Conservation (phyloP, 1,140 invertebrate species). For the Tyrophagus putrescentiae region DNA sequence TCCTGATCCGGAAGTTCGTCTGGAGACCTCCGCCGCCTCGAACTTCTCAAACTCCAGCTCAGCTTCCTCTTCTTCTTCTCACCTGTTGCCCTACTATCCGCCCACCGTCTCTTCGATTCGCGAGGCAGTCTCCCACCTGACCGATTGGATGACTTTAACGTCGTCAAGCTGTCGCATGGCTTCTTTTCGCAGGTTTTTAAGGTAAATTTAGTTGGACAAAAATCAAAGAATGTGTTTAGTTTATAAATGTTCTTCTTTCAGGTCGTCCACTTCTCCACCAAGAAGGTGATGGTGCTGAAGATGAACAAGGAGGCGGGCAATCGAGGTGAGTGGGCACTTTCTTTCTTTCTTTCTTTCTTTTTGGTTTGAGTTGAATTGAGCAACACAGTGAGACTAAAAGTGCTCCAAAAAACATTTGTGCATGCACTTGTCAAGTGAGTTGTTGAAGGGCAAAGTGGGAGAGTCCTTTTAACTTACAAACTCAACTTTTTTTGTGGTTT, state of each 20-base stretch:
- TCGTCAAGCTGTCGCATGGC: slow-evolving; percentile 79
- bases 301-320: slow-evolving; percentile 55
- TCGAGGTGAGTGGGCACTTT: slow-evolving; percentile 11
- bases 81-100: background rate
- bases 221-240: background rate
- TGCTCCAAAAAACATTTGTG: too few relatives aligned
- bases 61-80: background rate
- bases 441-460: too few relatives aligned
- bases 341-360: background rate
- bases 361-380: too few relatives aligned
- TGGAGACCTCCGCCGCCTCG: too few relatives aligned
- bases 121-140: slow-evolving; percentile 71
- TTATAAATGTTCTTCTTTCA: slow-evolving; percentile 36
- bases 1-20: too few relatives aligned
- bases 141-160: slow-evolving; percentile 81
- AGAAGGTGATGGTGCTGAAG: slow-evolving; percentile 88
- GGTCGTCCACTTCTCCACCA: slow-evolving; percentile 79
- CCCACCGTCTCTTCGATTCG: slow-evolving; percentile 20
- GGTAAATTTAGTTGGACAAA: slow-evolving; percentile 45
- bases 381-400: background rate
- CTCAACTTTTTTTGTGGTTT: too few relatives aligned
- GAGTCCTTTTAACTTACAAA: too few relatives aligned
- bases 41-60: background rate
- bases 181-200: slow-evolving; percentile 94
- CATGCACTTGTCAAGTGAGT: too few relatives aligned